Evolutionary conservation across 2,797 vertebrate genomes (phyloP), one percentile per base, ranked within the genome.

Genomic region (Alosa sapidissima): DNA sequence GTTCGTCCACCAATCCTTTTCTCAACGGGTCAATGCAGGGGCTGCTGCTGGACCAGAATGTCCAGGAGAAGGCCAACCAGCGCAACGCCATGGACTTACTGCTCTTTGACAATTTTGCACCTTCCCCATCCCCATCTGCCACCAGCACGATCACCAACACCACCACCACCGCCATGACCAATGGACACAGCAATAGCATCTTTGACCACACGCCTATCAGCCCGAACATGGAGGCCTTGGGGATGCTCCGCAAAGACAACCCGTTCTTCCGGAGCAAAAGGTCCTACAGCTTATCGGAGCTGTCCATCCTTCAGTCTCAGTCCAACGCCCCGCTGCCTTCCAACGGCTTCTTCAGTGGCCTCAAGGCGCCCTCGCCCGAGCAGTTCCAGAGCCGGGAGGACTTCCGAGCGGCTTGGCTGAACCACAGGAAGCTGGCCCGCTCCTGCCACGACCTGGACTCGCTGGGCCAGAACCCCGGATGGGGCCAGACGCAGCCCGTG

Each of bases 401-500:
- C 91, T 99, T 99, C 85, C 95, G 98, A 87, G 95, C 97, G 0
- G 98, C 98, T 0, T 99, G 98, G 98, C 88, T 99, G 81, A 98
- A 97, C 91, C 98, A 99, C 90, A 95, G 98, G 85, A 99, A 99
- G 90, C 89, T 99, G 84, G 97, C 98, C 87, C 93, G 98, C 83
- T 99, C 98, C 4, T 99, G 98, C 91, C 98, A 99, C 0, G 97
- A 99, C 90, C 93, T 99, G 45, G 96, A 98, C 88, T 95, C 98
- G 81, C 91, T 99, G 1, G 98, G 98, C 33, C 98, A 99, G 86
- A 99, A 94, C 89, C 98, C 97, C 0, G 98, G 98, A 0, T 99
- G 98, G 98, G 98, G 98, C 55, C 98, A 99, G 95, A 99, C 98
- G 0, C 98, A 99, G 82, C 97, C 98, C 0, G 96, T 99, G 88